These are phyloP conservation scores for Scotopteryx bipunctaria DNA, from an alignment of 2,888 invertebrate genomes.

Conservation along the genomic window DNA sequence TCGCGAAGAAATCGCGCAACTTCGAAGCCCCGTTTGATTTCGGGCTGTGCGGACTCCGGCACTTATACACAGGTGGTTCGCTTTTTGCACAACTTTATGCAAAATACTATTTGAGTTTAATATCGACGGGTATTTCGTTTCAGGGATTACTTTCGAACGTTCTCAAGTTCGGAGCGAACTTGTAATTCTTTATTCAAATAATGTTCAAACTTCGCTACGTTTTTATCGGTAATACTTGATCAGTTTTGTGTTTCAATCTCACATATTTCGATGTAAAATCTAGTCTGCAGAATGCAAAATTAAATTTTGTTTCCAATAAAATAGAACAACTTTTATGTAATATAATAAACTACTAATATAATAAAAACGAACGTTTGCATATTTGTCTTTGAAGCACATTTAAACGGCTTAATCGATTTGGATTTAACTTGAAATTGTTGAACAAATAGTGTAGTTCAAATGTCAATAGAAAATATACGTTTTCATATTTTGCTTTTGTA, in stretches of 20 bases:
- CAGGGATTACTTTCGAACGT: slow-evolving; percentile 49
- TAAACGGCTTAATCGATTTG: too few relatives aligned
- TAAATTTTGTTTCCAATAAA: too few relatives aligned
- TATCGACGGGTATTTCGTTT: slow-evolving; percentile 50
- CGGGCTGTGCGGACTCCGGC: slow-evolving; percentile 42
- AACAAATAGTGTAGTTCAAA: too few relatives aligned
- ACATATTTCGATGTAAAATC: not conserved
- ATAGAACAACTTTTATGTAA: too few relatives aligned
- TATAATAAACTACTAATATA: too few relatives aligned
- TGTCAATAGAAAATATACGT: too few relatives aligned
- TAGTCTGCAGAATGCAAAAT: too few relatives aligned
- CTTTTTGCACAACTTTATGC: slow-evolving; percentile 59
- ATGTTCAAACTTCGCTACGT: slow-evolving; percentile 26
- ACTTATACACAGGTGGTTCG: slow-evolving; percentile 55
- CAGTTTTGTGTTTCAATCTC: slow-evolving; percentile 1
- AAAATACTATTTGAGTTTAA: slow-evolving; percentile 57
- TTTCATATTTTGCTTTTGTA: too few relatives aligned
- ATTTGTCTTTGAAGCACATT: too few relatives aligned
- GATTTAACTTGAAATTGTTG: too few relatives aligned
- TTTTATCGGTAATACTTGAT: slow-evolving; percentile 11
- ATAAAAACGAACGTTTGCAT: too few relatives aligned
- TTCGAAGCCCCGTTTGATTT: slow-evolving; percentile 57
- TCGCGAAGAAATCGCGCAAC: slow-evolving; percentile 50
- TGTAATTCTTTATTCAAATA: slow-evolving; percentile 46
- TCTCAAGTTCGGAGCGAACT: slow-evolving; percentile 36